Evolutionary conservation across 2,113 vertebrate genomes (phyloP).

Genomic region (Andinoacara biseriatus): DNA sequence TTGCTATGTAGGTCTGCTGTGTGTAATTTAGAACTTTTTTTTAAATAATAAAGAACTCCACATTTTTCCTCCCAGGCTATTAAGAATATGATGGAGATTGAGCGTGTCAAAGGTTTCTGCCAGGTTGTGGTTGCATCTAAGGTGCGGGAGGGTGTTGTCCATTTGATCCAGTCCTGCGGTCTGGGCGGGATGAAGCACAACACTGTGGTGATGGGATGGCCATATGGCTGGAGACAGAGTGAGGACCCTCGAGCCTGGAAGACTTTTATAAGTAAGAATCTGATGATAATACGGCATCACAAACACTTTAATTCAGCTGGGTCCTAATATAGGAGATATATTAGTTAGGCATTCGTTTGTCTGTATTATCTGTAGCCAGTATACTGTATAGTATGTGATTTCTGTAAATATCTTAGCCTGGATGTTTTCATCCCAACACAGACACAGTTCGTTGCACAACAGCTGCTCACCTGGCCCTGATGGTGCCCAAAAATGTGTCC

Average conservation of each 20-base stretch:
- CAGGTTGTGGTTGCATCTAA: conserved; percentile 94
- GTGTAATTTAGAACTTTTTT: not conserved
- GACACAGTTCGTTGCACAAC: conserved; percentile 97
- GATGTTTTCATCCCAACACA: conserved; percentile 59
- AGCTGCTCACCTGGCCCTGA: conserved; percentile 93
- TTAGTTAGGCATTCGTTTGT: not conserved
- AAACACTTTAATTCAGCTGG: not conserved
- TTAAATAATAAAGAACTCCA: not conserved
- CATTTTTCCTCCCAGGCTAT: conserved; percentile 84
- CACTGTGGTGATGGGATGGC: conserved; percentile 97
- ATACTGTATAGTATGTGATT: not conserved
- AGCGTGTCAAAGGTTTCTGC: conserved; percentile 98
- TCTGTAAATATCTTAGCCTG: conserved; percentile 12
- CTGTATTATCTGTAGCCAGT: not conserved
- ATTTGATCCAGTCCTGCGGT: conserved; percentile 97
- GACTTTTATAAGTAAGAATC: conserved; percentile 91
- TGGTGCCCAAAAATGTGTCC: conserved; percentile 97
- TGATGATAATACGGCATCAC: too few relatives aligned
- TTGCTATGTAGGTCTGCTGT: not conserved
- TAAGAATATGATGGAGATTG: conserved; percentile 99
- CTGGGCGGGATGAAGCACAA: conserved; percentile 98
- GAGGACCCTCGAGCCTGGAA: conserved; percentile 98
- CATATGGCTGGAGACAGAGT: conserved; percentile 97
- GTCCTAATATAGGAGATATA: not conserved
- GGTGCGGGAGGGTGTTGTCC: conserved; percentile 92